phyloP scores from a whole-genome alignment of 2,797 vertebrate genomes.

The Spinus pinus region DNA sequence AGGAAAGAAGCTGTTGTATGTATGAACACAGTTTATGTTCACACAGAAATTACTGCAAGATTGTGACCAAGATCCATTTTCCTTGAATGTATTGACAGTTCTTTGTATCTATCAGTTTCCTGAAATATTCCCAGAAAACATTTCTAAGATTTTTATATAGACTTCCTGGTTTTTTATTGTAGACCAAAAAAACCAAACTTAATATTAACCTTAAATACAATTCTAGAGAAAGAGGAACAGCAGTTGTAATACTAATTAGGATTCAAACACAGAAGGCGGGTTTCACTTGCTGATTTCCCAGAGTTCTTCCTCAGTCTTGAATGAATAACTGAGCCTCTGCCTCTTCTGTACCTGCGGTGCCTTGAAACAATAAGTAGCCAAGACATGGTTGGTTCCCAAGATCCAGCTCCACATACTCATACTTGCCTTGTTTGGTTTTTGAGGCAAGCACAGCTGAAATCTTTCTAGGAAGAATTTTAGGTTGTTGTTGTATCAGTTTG shows the following conservation, averaged over 20 bases:
- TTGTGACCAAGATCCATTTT: neutral
- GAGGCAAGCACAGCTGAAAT: neutral
- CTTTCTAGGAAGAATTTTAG: neutral
- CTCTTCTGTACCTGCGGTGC: neutral
- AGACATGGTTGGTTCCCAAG: neutral
- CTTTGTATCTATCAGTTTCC: neutral
- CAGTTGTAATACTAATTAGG: neutral
- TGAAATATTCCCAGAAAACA: conserved; percentile 2
- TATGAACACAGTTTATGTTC: neutral
- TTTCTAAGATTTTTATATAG: conserved; percentile 2
- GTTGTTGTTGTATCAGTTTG: rapidly evolving
- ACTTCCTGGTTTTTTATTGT: neutral
- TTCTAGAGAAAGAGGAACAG: neutral
- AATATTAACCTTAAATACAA: neutral
- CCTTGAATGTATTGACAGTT: neutral
- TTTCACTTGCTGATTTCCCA: neutral
- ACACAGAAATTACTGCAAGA: neutral
- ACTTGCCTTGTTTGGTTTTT: neutral
- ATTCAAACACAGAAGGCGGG: neutral
- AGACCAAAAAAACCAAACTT: neutral
- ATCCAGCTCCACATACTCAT: neutral
- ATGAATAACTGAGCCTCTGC: neutral
- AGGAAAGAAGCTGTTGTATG: neutral
- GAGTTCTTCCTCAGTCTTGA: neutral
- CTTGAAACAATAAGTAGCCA: neutral